Conservation (phyloP, 2,888 invertebrate genomes). For the Physocephala rufipes region DNA sequence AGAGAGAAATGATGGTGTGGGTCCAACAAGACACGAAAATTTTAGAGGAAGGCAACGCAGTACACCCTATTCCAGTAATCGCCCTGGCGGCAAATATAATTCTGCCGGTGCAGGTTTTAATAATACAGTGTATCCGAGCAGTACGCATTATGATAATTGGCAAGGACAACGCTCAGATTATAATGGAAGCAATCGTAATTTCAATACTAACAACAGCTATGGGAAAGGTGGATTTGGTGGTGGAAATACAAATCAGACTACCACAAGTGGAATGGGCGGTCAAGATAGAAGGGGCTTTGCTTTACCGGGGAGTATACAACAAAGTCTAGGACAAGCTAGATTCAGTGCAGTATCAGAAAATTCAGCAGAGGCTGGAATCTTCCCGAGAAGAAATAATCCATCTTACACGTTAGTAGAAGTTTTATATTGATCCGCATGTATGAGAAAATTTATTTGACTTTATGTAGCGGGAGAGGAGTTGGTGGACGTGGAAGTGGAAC, state of each 20-base stretch:
- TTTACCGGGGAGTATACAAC: conserved; percentile 54
- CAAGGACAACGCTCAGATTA: conserved; percentile 31
- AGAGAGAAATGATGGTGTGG: conserved; percentile 48
- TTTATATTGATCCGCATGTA: background rate
- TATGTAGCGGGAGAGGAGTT: conserved; percentile 28
- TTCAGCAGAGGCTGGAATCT: conserved; percentile 47
- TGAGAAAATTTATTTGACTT: background rate
- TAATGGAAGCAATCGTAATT: conserved; percentile 38
- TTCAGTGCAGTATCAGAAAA: conserved; percentile 46
- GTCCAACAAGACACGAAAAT: conserved; percentile 54
- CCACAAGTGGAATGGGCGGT: conserved; percentile 45
- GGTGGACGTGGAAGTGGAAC: conserved; percentile 31
- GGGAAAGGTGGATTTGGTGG: conserved; percentile 56
- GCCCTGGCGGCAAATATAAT: conserved; percentile 18
- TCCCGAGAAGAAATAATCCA: conserved; percentile 44
- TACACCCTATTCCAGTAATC: conserved; percentile 49
- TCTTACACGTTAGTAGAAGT: conserved; percentile 21
- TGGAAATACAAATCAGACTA: conserved; percentile 44
- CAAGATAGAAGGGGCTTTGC: conserved; percentile 64
- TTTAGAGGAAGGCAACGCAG: conserved; percentile 52
- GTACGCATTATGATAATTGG: conserved; percentile 32
- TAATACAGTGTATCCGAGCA: conserved; percentile 17
- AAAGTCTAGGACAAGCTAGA: conserved; percentile 57
- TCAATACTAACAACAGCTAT: conserved; percentile 43
- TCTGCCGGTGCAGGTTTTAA: conserved; percentile 33